Conservation (phyloP, 2,113 vertebrate species). For the Psophia crepitans region DNA sequence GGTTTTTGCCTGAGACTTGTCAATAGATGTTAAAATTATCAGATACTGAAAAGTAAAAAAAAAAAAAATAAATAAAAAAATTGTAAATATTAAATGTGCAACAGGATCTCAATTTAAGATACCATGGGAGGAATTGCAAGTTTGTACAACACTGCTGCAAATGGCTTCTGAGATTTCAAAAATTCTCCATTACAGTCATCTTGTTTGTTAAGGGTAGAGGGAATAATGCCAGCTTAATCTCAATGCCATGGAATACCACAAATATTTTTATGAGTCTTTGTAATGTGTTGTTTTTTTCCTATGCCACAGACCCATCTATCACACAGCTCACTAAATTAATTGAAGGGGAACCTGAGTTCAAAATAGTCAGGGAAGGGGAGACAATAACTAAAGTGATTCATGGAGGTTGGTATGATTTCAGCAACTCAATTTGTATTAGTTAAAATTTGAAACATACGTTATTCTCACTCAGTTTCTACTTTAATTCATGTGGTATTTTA, state of each 20-base stretch:
- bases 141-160: neutral
- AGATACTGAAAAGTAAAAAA: neutral
- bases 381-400: conserved; percentile 77
- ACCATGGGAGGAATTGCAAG: neutral
- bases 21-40: neutral
- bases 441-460: neutral
- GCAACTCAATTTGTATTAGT: neutral
- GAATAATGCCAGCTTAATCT: neutral
- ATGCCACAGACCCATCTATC: conserved; percentile 68
- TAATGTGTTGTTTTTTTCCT: conserved; percentile 19
- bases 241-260: neutral
- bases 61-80: too few species aligned
- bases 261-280: neutral
- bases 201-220: neutral
- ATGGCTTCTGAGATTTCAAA: neutral
- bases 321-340: conserved; percentile 76
- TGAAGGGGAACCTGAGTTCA: conserved; percentile 77
- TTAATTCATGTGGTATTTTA: neutral
- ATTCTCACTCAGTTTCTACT: neutral
- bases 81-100: accelerated
- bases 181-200: neutral
- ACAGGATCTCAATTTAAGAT: neutral
- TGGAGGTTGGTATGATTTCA: conserved; percentile 67
- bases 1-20: neutral
- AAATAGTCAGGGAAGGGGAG: conserved; percentile 76